Conservation (phyloP, 2,113 vertebrate genomes). For the Perca fluviatilis region DNA sequence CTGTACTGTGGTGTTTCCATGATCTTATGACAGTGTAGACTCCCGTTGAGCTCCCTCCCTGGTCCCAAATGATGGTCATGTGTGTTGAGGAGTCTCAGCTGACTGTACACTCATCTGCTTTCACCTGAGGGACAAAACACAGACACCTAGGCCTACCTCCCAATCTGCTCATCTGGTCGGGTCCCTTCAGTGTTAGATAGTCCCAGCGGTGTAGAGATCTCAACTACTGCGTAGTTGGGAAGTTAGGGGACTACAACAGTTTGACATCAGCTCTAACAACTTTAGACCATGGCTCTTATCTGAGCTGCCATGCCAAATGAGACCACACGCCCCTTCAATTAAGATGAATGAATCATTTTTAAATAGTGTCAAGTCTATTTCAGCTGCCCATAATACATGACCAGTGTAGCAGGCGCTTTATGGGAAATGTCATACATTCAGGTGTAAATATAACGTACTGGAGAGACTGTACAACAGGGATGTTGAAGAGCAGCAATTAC, state of each 20-base stretch:
- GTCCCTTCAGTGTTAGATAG: slow-evolving; percentile 31
- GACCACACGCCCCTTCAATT: not conserved
- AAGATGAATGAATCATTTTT: not conserved
- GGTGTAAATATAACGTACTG: slow-evolving; percentile 35
- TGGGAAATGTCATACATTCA: slow-evolving; percentile 13
- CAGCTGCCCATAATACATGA: not conserved
- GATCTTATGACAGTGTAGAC: slow-evolving; percentile 67
- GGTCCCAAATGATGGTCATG: slow-evolving; percentile 46
- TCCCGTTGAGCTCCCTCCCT: slow-evolving; percentile 64
- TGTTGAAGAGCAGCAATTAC: slow-evolving; percentile 49
- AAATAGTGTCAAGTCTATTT: not conserved
- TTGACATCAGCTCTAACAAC: slow-evolving; percentile 11
- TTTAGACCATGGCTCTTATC: not conserved
- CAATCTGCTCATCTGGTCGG: not conserved
- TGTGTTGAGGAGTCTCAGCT: slow-evolving; percentile 51
- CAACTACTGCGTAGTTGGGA: not conserved
- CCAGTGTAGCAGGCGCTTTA: not conserved
- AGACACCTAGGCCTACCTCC: slow-evolving; percentile 14
- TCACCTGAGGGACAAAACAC: slow-evolving; percentile 40
- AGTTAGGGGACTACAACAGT: not conserved
- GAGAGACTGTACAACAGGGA: slow-evolving; percentile 23
- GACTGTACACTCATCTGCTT: slow-evolving; percentile 32
- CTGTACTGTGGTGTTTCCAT: slow-evolving; percentile 79
- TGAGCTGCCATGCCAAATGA: not conserved
- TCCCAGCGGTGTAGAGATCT: slow-evolving; percentile 5